Evolutionary conservation across 2,888 invertebrate genomes (phyloP), one percentile per base, ranked within the genome.

Genomic region (Agrenia bidenticulata): DNA sequence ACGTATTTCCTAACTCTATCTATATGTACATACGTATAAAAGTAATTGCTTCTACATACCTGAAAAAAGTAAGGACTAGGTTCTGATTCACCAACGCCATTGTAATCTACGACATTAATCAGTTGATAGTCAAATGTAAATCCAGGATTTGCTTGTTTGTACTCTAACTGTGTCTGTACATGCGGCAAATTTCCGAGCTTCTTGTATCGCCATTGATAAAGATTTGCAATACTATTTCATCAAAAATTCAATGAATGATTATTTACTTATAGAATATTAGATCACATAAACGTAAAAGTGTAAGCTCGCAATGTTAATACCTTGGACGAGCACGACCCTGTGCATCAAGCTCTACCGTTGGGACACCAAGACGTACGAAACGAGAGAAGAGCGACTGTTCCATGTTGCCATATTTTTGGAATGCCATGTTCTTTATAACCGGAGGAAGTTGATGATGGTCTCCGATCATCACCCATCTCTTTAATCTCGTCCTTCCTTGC

Each of bases 401-500:
- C 98, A 99, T 98, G 79, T 99, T 99, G 61, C 94, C 96, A 81
- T 95, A 99, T 80, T 99, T 99, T 81, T 99, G 98, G 83, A 99
- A 99, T 7, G 99, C 98, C 93, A 98, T 97, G 81, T 99, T 99
- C 82, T 99, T 99, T 54, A 99, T 97, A 13, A 99, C 97, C 0
- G 99, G 99, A 0, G 99, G 99, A 76, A 99, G 83, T 81, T 99
- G 99, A 81, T 99, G 96, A 81, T 99, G 99, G 82, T 86, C 77
- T 0, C 99, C 99, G 78, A 99, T 99, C 99, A 99, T 99, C 77
- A 99, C 97, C 98, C 99, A 99, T 17, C 99, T 86, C 81, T 99
- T 99, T 66, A 99, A 83, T 0, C 98, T 85, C 78, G 95, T 97
- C 75, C 88, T 89, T 0, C 96, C 97, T 79, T 99, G 96, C 80